Evolutionary conservation across 1,140 invertebrate species (phyloP).

Genomic region (Drosophila sechellia): DNA sequence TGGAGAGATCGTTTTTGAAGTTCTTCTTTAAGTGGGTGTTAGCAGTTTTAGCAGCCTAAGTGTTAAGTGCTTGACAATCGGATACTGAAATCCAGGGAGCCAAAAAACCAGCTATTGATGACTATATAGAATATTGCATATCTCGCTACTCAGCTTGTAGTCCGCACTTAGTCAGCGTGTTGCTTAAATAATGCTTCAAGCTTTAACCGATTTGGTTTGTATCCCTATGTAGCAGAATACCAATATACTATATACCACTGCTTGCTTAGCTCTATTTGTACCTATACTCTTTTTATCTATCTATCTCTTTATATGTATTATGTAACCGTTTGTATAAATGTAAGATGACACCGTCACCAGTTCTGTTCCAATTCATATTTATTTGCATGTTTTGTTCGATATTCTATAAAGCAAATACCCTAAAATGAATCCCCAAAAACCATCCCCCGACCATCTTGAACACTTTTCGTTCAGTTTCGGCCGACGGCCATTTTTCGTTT

Average conservation of each 20-base stretch:
- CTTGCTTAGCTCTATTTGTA: conserved; percentile 50
- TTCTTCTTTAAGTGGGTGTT: conserved; percentile 45
- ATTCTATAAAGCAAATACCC: conserved; percentile 38
- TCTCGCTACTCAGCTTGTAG: conserved; percentile 48
- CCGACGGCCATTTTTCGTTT: conserved; percentile 12
- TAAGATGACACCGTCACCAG: conserved; percentile 43
- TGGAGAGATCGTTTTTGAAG: conserved; percentile 35
- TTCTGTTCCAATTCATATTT: conserved; percentile 56
- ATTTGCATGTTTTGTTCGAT: conserved; percentile 60
- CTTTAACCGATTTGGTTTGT: conserved; percentile 50
- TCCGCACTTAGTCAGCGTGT: conserved; percentile 48
- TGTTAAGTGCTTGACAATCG: conserved; percentile 44
- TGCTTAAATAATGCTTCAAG: conserved; percentile 55
- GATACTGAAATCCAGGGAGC: conserved; percentile 37
- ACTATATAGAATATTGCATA: conserved; percentile 18
- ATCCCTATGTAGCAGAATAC: conserved; percentile 17
- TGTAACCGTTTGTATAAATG: conserved; percentile 45
- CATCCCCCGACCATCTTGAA: conserved; percentile 61
- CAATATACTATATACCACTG: conserved; percentile 22
- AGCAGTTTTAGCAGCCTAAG: conserved; percentile 51
- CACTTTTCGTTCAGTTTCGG: conserved; percentile 48
- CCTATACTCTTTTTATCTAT: conserved; percentile 2
- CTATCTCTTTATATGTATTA: not conserved
- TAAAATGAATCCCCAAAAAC: conserved; percentile 34
- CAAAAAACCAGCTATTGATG: conserved; percentile 17